These are phyloP conservation scores for Trichogramma dendrolimi DNA, from an alignment of 2,888 invertebrate species.

Conservation along the genomic window DNA sequence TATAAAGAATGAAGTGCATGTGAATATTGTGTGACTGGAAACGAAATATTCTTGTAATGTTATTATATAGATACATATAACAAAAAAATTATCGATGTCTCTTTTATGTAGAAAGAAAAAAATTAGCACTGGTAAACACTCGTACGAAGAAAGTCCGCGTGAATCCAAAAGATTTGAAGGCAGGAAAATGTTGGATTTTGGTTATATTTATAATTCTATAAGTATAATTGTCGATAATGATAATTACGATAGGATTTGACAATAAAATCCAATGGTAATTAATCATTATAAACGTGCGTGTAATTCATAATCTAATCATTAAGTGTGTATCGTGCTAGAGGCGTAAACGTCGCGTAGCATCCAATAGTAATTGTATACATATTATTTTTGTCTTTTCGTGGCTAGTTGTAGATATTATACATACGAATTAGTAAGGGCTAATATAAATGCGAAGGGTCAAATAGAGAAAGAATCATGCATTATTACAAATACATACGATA, in stretches of 20 bases:
- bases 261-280: slow-evolving; percentile 31
- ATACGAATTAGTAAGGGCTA: background rate
- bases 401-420: slow-evolving; percentile 25
- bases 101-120: slow-evolving; percentile 23
- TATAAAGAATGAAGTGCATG: no score
- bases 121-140: slow-evolving; percentile 26
- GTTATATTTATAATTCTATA: slow-evolving; percentile 38
- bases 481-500: slow-evolving; percentile 26
- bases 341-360: slow-evolving; percentile 2
- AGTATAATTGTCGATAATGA: background rate
- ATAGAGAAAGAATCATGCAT: slow-evolving; percentile 33
- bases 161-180: slow-evolving; percentile 35
- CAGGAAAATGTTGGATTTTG: slow-evolving; percentile 39
- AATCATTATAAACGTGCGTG: slow-evolving; percentile 26
- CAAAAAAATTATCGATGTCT: slow-evolving; percentile 4
- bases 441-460: no score
- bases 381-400: slow-evolving; percentile 20
- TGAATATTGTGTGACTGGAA: no score
- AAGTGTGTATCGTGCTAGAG: slow-evolving; percentile 1
- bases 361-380: slow-evolving; percentile 9
- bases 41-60: no score
- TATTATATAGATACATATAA: no score
- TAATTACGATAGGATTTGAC: no score
- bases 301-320: background rate
- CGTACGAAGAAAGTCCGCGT: slow-evolving; percentile 26